A percentile compares a stretch with the other conserved stretches of the same genome.
phyloP scores from a whole-genome alignment of 2,797 vertebrate species.

The Coracias cyanogaster region DNA sequence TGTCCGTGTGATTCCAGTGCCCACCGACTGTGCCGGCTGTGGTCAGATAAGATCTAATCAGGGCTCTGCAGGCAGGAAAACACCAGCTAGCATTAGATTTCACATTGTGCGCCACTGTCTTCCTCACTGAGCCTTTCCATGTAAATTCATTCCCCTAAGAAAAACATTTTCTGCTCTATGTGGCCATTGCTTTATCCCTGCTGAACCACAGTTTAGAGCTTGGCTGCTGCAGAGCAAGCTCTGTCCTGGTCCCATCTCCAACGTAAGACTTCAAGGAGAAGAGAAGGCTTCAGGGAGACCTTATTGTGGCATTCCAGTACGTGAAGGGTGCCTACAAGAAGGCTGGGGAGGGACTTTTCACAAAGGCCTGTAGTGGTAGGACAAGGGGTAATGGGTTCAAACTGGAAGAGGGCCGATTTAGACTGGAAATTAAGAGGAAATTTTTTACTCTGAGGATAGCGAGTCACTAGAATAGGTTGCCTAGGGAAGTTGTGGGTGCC shows the following conservation, averaged over 20 bases:
- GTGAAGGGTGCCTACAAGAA: too few relatives aligned
- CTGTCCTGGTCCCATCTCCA: background rate
- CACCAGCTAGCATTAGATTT: background rate
- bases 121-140: background rate
- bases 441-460: too few relatives aligned
- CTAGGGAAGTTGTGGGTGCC: too few relatives aligned
- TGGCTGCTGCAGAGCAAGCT: background rate
- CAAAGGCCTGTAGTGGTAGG: too few relatives aligned
- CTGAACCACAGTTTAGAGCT: background rate
- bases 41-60: conserved; percentile 18
- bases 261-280: background rate
- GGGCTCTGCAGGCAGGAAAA: conserved; percentile 15
- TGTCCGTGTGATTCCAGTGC: background rate
- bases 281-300: too few relatives aligned
- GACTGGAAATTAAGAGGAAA: too few relatives aligned
- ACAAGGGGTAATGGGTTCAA: too few relatives aligned
- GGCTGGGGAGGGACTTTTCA: too few relatives aligned
- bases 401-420: too few relatives aligned
- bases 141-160: background rate
- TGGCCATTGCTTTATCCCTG: background rate
- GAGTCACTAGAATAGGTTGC: too few relatives aligned
- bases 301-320: too few relatives aligned
- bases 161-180: rapidly evolving
- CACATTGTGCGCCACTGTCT: background rate
- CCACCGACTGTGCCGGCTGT: background rate